Evolutionary conservation across 2,113 vertebrate species (phyloP), one percentile per base, ranked within the genome.

Genomic region (Dicentrarchus labrax): DNA sequence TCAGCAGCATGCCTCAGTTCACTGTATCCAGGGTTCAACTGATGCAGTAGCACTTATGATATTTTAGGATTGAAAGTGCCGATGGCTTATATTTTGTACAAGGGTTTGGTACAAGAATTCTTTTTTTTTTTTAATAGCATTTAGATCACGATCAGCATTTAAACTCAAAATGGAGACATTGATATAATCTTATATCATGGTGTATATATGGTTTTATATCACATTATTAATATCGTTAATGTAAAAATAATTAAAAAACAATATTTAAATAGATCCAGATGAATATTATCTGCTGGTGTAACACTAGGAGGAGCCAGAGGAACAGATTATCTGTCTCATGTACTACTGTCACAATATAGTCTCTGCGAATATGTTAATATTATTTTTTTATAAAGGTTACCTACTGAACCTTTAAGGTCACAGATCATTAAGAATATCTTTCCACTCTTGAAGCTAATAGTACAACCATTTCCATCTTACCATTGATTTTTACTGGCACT

Each of bases 21-120:
- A 39, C 59, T 17, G 48, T 36, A 47, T 15, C 70, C 70, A 72
- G 24, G 48, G 61, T 30, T 30, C 30, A 30, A 30, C 30, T 30
- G 30, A 5, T 48, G 12, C 51, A 41, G 54, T 56, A 64, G 13
- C 12, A 10, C 41, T 51, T 48, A 11, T 19, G 17, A 47, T 50
- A 50, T 78, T 72, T 69, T 21, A 71, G 48, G 41, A 21, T 17
- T 61, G 24, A 39, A 75, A 19, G 45, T 54, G 41, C 47, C 36
- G 19, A 4, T 71, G 19, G 38, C 13, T 65, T 64, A 19, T 59
- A 69, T 22, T 71, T 21, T 68, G 38, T 69, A 24, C 51, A 47
- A 12, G 21, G 59, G 64, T 78, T 71, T n/a, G n/a, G 47, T n/a
- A 17, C 30, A 30, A 30, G 30, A 30, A 30, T 30, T 30, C 30